Conservation (phyloP, 23 tunicate species). For the Ascidia mentula region DNA sequence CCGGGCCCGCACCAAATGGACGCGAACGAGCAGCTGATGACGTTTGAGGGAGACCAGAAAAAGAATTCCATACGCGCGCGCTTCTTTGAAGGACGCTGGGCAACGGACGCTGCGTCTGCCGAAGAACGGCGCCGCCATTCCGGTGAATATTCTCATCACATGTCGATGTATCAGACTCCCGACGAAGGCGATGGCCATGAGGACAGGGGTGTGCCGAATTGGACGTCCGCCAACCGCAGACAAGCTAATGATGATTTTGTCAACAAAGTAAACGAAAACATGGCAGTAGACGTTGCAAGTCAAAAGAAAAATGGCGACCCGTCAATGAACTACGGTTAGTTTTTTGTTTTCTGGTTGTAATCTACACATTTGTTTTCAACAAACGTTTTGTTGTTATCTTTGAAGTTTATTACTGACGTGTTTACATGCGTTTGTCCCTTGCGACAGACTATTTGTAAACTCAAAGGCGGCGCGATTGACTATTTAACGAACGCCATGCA, state of each 20-base stretch:
- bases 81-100: neutral
- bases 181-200: neutral
- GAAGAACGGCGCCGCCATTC: neutral
- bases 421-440: too few species aligned
- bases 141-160: neutral
- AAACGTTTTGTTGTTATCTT: too few species aligned
- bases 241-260: neutral
- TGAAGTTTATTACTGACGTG: too few species aligned
- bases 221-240: neutral
- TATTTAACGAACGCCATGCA: too few species aligned
- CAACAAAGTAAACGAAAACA: neutral
- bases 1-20: neutral
- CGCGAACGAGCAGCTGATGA: slow-evolving; percentile 1
- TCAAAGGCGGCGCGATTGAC: too few species aligned
- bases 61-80: neutral
- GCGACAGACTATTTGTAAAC: too few species aligned
- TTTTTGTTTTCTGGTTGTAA: too few species aligned
- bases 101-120: neutral
- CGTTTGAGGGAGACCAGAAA: neutral
- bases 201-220: neutral
- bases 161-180: neutral
- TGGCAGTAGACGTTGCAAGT: neutral
- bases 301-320: neutral
- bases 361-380: too few species aligned
- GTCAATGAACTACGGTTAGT: slow-evolving; percentile 2